Evolutionary conservation across 1,140 invertebrate species (phyloP).

Genomic region (Macrotrachela quadricornifera): DNA sequence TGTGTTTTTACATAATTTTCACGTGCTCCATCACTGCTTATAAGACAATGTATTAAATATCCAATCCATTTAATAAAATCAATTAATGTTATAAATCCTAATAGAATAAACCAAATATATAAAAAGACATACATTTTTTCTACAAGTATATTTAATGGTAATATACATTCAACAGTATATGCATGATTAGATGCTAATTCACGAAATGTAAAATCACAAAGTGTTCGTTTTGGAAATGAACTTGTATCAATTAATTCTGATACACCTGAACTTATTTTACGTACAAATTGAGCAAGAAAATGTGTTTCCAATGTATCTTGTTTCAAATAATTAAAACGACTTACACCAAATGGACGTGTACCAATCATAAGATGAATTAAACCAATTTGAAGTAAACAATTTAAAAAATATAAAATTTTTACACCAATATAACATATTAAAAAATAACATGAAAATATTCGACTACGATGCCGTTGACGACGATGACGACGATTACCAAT

Average conservation of each 20-base stretch:
- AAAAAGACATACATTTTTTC: slow-evolving; percentile 1
- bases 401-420: neutral
- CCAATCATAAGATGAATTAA: neutral
- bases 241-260: neutral
- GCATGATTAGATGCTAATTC: neutral
- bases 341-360: neutral
- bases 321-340: neutral
- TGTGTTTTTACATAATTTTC: no score
- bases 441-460: neutral
- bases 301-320: neutral
- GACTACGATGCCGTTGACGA: no score
- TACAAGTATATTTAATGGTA: neutral
- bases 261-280: neutral
- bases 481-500: no score
- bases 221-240: slow-evolving; percentile 1
- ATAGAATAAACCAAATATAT: neutral
- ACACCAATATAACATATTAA: neutral
- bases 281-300: neutral
- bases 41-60: no score
- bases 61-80: no score
- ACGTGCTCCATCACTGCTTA: no score
- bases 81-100: no score
- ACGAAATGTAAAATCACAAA: neutral
- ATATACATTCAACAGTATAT: slow-evolving; percentile 1
- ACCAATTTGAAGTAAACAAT: neutral